Base-by-base conservation (phyloP, 1,140 invertebrate species). In the Calephelis nemesis region DNA sequence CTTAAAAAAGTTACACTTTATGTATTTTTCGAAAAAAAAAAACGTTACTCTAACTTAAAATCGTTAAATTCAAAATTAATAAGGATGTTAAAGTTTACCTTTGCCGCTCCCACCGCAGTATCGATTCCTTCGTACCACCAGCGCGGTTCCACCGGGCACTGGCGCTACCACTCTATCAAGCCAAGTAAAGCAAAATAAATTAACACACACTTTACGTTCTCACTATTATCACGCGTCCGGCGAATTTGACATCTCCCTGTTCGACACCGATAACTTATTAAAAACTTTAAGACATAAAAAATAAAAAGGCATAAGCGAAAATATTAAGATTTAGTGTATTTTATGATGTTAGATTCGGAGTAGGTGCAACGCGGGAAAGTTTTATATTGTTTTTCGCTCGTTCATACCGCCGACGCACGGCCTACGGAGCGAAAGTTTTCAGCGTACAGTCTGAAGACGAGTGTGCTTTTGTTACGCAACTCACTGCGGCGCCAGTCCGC, bases 391-490 rank as follows among this genome's bases (percentile, higher is more conserved):
- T 83, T 83, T 84, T 69, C 80, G 83, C 67, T 84, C 74, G 68
- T 78, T 78, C 88, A 88, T 87, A 70, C 77, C 77, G 82, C 70
- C 78, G 79, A 73, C 77, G 80, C 83, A 39, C 54, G 6, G 12
- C 39, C n/a, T 72, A 78, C 79, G 76, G 76, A 77, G 79, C 75
- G 78, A 85, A 84, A 88, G 85, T 88, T 88, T 85, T 84, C 82
- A 78, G 83, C 78, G 78, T 72, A 77, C 75, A 78, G 85, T 78
- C 78, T 71, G 80, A 74, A 84, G 81, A 73, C 85, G 84, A 89
- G 80, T 89, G 86, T 85, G 86, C 83, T 84, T 82, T 84, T 86
- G 88, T 91, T 91, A 89, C 88, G 87, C 87, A 91, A 91, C 72
- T 82, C 79, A 85, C 83, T 91, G 85, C 88, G 84, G 73, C 78